Evolutionary conservation across 2,113 vertebrate genomes (phyloP), one percentile per base, ranked within the genome.

Genomic region (Acrocephalus arundinaceus): DNA sequence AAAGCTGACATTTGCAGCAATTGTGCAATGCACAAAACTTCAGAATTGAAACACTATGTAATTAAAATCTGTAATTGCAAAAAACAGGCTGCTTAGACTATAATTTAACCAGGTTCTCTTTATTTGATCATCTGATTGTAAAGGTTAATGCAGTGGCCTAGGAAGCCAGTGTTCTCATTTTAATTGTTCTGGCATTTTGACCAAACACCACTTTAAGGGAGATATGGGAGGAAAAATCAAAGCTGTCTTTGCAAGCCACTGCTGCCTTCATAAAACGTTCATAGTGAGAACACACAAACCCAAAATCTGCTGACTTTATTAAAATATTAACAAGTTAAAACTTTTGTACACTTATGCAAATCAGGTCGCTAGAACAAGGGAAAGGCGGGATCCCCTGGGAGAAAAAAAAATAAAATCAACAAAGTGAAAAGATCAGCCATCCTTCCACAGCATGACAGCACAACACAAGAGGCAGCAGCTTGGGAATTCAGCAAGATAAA

Each of bases 61-160:
- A 98, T 98, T 98, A 98, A 97, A 97, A 97, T 89, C 92, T 94
- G 94, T 97, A 97, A 97, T 96, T 98, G 94, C 92, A 96, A 96
- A 97, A 97, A 97, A 73, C 22, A 45, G 93, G 96, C 85, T 7
- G 19, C 92, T 54, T 51, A 95, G 84, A 87, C 94, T 97, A 70
- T 96, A 97, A 98, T 98, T 97, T 97, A 95, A 80, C 15, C 48
- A 82, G 61, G 63, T 85, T 97, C 80, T 92, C 41, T n/a, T 94
- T 92, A 95, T 91, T 94, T 87, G 92, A 96, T 88, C 94, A 95
- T 83, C 81, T 78, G 88, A 94, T 85, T 95, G 96, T 91, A 96
- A 97, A 98, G 96, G 97, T 95, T 90, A 97, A 94, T 23, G 23
- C 93, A 94, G 80, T 96, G 94, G 97, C 96, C 95, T 84, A 89